These are phyloP conservation scores for Saccopteryx bilineata DNA, from an alignment of 2,113 vertebrate genomes.

Conservation along the genomic window DNA sequence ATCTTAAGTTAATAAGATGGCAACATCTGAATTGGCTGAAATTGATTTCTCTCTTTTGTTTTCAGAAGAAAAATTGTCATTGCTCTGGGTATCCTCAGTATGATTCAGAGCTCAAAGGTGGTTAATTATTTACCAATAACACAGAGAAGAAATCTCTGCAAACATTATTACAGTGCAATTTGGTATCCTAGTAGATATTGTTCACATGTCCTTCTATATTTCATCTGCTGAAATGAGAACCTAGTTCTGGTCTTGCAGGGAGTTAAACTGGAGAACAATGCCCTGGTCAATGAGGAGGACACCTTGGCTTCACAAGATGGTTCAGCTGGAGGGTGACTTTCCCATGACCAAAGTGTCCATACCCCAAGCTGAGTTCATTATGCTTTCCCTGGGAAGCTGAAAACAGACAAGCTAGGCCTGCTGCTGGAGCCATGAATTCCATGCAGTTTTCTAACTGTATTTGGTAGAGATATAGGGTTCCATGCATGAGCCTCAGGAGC, in stretches of 20 bases:
- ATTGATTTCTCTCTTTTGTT: slow-evolving; percentile 86
- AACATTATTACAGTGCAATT: slow-evolving; percentile 62
- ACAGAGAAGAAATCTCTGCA: slow-evolving; percentile 69
- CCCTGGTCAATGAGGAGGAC: background rate
- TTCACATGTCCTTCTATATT: slow-evolving; percentile 40
- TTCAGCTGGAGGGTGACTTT: background rate
- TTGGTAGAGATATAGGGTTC: background rate
- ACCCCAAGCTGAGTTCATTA: slow-evolving; percentile 34
- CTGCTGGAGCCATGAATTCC: background rate
- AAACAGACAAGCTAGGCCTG: background rate
- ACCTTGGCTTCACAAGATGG: slow-evolving; percentile 25
- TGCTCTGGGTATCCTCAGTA: background rate
- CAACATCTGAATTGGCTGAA: slow-evolving; percentile 85
- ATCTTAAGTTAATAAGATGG: slow-evolving; percentile 86
- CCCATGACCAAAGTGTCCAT: background rate
- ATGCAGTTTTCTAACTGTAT: slow-evolving; percentile 12
- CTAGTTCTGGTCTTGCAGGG: slow-evolving; percentile 15
- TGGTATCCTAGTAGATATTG: slow-evolving; percentile 33
- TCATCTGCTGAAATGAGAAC: slow-evolving; percentile 6
- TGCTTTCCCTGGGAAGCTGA: background rate
- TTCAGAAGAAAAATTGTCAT: slow-evolving; percentile 83
- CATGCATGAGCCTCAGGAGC: background rate
- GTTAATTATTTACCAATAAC: slow-evolving; percentile 83
- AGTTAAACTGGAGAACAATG: background rate
- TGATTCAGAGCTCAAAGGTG: slow-evolving; percentile 62